Evolutionary conservation across 2,797 vertebrate genomes (phyloP), one percentile per base, ranked within the genome.

Genomic region (Sciaenops ocellatus): DNA sequence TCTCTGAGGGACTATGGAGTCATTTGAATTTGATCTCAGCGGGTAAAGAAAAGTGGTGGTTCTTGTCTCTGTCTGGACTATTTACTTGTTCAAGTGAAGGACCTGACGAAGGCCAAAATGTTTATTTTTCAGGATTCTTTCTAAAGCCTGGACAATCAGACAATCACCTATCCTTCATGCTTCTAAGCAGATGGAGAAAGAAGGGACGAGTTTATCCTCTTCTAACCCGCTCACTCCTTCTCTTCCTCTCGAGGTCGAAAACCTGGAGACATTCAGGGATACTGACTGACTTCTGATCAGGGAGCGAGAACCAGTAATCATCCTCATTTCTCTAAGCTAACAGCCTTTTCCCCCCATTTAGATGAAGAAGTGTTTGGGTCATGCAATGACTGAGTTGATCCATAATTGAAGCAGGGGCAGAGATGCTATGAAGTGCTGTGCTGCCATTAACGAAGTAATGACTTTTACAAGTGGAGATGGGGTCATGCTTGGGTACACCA

Each of bases 1-100:
- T 93, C 94, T 16, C 92, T 96, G 52, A 73, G 77, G 66, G 95
- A 95, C 54, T 95, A 94, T 18, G 94, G 94, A 8, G 86, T 96
- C 26, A 89, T 95, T 75, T 96, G 94, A 95, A 72, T 83, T 56
- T 24, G 42, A 4, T 22, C 28, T 20, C 24, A 4, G 18, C 0
- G 28, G 1, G 10, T 38, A 44, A 13, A 15, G 18, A 26, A 69
- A 46, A 51, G 44, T 24, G 7, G 20, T 20, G 63, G 46, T 17
- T 52, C 60, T 42, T 0, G 17, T 69, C 30, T 62, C 30, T 16
- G 41, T 68, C 46, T 54, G 61, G 46, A 76, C 48, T 0, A 2
- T 74, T 64, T 57, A 48, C 56, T 30, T 56, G 41, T 18, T 6
- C 1, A 42, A 57, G 42, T 20, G n/a, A 52, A 73, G 42, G 48